A percentile compares a stretch with the other conserved stretches of the same genome.
These are phyloP conservation scores for Oryzaephilus surinamensis DNA, from an alignment of 1,140 invertebrate genomes.

Conservation along the genomic window DNA sequence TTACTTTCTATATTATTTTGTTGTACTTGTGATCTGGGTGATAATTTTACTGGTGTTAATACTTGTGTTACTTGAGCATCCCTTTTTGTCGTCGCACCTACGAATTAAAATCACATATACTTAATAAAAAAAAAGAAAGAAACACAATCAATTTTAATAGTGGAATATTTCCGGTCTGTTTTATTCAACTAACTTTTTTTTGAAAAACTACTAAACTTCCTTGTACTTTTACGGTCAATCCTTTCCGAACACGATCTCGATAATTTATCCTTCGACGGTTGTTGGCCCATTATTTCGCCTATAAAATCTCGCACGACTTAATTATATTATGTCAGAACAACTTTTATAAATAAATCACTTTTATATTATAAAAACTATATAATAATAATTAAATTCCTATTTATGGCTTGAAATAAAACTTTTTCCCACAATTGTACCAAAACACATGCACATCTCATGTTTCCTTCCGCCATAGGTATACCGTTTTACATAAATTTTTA, in stretches of 20 bases:
- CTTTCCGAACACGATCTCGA: slow-evolving; percentile 25
- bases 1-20: slow-evolving; percentile 20
- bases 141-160: not conserved
- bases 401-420: too few species aligned
- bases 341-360: too few species aligned
- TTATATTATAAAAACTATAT: too few species aligned
- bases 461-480: too few species aligned
- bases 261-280: slow-evolving; percentile 57
- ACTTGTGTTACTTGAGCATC: slow-evolving; percentile 32
- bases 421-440: too few species aligned
- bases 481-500: too few species aligned
- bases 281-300: slow-evolving; percentile 48
- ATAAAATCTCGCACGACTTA: not conserved
- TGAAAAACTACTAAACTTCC: slow-evolving; percentile 28
- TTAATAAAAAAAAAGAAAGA: not conserved
- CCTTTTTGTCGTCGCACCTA: slow-evolving; percentile 30
- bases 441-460: too few species aligned
- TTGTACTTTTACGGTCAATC: slow-evolving; percentile 18
- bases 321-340: slow-evolving; percentile 3
- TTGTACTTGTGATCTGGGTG: slow-evolving; percentile 15
- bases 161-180: not conserved
- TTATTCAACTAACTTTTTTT: slow-evolving; percentile 26
- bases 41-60: slow-evolving; percentile 26
- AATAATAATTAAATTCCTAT: too few species aligned
- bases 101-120: slow-evolving; percentile 15